Evolutionary conservation across 2,113 vertebrate species (phyloP).

Genomic region (Apistogramma diplotaenia): DNA sequence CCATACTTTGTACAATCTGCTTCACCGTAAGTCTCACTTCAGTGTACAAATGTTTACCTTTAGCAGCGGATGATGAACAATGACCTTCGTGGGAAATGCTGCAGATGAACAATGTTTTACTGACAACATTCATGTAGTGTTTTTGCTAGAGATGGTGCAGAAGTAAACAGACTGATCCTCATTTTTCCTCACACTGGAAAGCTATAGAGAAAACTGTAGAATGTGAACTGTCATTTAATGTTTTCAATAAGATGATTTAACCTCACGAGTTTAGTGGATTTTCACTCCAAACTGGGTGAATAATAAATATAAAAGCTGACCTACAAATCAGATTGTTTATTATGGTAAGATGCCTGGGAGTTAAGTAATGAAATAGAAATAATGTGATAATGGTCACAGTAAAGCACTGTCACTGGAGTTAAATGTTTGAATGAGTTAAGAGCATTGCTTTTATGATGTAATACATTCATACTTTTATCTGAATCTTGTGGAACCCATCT

Average conservation of each 20-base stretch:
- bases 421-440: background rate
- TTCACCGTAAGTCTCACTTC: constrained; percentile 23
- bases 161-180: background rate
- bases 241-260: background rate
- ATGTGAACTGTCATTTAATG: background rate
- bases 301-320: background rate
- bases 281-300: background rate
- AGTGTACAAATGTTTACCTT: constrained; percentile 56
- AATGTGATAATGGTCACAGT: background rate
- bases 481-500: background rate
- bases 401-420: background rate
- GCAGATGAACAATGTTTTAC: constrained; percentile 30
- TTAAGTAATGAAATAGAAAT: background rate
- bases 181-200: background rate
- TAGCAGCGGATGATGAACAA: constrained; percentile 42
- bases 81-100: constrained; percentile 41
- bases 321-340: background rate
- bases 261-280: background rate
- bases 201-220: background rate
- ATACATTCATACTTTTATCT: background rate
- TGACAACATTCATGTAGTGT: constrained; percentile 18
- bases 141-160: background rate
- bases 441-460: background rate
- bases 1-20: constrained; percentile 50
- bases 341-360: background rate